A percentile compares a stretch with the other conserved stretches of the same genome.
Conservation (phyloP, 2,888 invertebrate species). For the Digitonthophagus gazella region DNA sequence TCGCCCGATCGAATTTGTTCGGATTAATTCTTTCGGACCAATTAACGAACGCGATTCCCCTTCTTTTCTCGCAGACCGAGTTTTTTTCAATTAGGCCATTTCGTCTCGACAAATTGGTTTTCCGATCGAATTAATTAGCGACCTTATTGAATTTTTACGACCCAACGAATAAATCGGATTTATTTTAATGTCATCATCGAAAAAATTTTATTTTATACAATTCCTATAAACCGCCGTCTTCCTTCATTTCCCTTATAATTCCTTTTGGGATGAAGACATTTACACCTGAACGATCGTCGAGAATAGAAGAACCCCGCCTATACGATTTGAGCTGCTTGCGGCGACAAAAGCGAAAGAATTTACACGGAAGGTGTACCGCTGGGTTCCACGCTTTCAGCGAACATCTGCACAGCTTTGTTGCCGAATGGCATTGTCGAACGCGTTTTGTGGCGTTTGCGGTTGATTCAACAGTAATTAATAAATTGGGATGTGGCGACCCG, state of each 20-base stretch:
- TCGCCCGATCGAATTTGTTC: background rate
- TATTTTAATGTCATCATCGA: background rate
- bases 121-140: background rate
- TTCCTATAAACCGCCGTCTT: background rate
- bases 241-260: background rate
- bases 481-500: background rate
- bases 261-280: background rate
- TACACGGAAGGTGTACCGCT: background rate
- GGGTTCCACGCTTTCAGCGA: background rate
- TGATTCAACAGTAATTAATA: background rate
- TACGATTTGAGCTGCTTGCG: background rate
- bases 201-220: background rate
- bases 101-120: background rate
- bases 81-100: background rate
- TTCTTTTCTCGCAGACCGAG: background rate
- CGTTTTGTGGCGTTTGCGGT: background rate
- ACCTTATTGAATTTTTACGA: background rate
- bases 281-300: background rate
- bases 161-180: background rate
- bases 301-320: background rate
- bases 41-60: background rate
- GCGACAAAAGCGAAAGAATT: background rate
- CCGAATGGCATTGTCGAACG: background rate
- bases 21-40: background rate
- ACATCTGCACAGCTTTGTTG: background rate